Conservation (phyloP, 1,140 invertebrate species). For the Glossosoma conforme region DNA sequence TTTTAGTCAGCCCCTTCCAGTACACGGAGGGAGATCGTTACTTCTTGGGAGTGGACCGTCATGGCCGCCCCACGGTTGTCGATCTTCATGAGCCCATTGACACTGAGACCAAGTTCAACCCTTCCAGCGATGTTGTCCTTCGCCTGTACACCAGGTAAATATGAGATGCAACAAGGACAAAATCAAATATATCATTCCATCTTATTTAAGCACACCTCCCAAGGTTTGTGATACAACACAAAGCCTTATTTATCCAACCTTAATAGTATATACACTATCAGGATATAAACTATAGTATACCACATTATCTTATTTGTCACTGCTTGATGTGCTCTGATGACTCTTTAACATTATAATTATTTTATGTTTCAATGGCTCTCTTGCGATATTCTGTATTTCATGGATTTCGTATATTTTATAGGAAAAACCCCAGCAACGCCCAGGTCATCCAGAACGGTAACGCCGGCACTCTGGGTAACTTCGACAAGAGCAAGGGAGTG, state of each 20-base stretch:
- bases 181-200: slow-evolving; percentile 1
- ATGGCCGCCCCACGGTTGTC: slow-evolving; percentile 17
- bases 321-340: no score
- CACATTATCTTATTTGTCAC: background rate
- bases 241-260: background rate
- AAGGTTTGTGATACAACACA: background rate
- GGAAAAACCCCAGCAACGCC: slow-evolving; percentile 9
- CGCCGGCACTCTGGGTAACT: slow-evolving; percentile 8
- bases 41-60: slow-evolving; percentile 11
- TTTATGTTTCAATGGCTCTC: no score
- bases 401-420: slow-evolving; percentile 12
- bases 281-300: slow-evolving; percentile 2
- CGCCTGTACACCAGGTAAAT: slow-evolving; percentile 20
- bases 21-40: slow-evolving; percentile 26
- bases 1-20: slow-evolving; percentile 2
- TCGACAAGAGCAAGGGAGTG: slow-evolving; percentile 8
- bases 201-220: background rate
- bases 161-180: background rate
- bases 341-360: no score
- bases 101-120: slow-evolving; percentile 7
- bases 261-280: background rate
- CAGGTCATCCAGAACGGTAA: slow-evolving; percentile 9
- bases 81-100: slow-evolving; percentile 12
- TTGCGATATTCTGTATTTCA: no score
- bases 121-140: slow-evolving; percentile 16